Evolutionary conservation across 1,140 invertebrate genomes (phyloP).

Genomic region (Pseudomyrmex pallidus): DNA sequence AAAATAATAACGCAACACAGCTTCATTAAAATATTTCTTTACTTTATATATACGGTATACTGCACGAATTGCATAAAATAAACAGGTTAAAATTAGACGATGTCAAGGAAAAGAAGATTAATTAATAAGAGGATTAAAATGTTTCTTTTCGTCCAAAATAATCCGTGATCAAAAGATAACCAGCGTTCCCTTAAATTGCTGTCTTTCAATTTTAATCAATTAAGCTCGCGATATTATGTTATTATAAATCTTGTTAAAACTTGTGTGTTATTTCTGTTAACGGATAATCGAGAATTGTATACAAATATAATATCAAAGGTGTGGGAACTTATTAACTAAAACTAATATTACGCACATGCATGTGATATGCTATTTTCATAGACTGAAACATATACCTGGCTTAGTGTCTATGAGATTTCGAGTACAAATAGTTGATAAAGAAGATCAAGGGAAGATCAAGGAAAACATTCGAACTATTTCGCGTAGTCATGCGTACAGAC

Average conservation of each 20-base stretch:
- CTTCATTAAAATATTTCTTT: no score
- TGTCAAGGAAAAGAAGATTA: neutral
- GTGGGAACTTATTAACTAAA: neutral
- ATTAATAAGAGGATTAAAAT: neutral
- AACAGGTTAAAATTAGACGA: neutral
- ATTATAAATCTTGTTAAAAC: neutral
- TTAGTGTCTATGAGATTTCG: neutral
- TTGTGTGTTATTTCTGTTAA: slow-evolving; percentile 7
- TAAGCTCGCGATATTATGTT: neutral
- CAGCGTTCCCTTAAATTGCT: neutral
- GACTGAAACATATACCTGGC: neutral
- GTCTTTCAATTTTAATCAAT: neutral
- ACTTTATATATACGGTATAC: no score
- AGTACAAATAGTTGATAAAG: slow-evolving; percentile 5
- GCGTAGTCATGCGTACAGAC: neutral
- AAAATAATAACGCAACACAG: no score
- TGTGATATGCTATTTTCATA: neutral
- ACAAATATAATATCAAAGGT: neutral
- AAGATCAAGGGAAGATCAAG: neutral
- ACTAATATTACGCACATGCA: neutral
- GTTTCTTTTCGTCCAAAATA: neutral
- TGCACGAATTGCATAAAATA: no score
- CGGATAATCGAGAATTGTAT: neutral
- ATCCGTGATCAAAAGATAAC: slow-evolving; percentile 37
- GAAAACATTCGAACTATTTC: neutral